Base-by-base conservation (phyloP, 2,797 vertebrate genomes). In the Gouania willdenowi region DNA sequence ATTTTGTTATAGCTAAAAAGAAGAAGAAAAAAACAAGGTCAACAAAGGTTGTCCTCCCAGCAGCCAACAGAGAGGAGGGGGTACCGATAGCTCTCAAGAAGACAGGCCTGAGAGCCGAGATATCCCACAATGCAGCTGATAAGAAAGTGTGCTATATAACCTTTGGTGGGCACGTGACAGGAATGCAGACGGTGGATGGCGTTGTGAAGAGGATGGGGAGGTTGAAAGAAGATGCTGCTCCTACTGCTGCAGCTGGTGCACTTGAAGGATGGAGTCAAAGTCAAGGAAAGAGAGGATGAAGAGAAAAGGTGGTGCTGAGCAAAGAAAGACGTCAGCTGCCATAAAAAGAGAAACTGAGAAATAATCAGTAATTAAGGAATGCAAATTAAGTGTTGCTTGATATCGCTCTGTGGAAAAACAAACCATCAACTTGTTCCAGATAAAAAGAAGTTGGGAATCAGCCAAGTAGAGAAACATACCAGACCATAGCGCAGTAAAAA, bases 61-160 rank as follows among this genome's bases (percentile, higher is more conserved):
- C 71, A 80, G 85, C 87, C 83, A 75, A 54, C 63, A 37, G 62
- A 41, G 69, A 66, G 70, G 64, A 37, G 56, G 78, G 69, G 67
- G 68, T 53, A 70, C 79, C 79, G 85, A 48, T 63, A 77, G 87
- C 77, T 70, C 75, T 54, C 65, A 71, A 83, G 82, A 73, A 80
- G 84, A 77, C 51, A 73, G 57, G 58, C 49, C 64, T 71, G 79
- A 71, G 48, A 76, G 81, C 42, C 2, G 69, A 86, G 73, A 87
- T 84, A 83, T 87, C 89, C 91, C 89, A 90, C 77, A 78, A 88
- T 76, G 91, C 81, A 52, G 83, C 90, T 88, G 93, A 94, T 95
- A 93, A 94, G 88, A 75, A 82, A 59, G 43, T 87, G 63, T 87
- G 87, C 87, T 72, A 44, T 66, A 77, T 75, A 78, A 85, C 85